Evolutionary conservation across 2,888 invertebrate genomes (phyloP).

Genomic region (Erebia aethiops): DNA sequence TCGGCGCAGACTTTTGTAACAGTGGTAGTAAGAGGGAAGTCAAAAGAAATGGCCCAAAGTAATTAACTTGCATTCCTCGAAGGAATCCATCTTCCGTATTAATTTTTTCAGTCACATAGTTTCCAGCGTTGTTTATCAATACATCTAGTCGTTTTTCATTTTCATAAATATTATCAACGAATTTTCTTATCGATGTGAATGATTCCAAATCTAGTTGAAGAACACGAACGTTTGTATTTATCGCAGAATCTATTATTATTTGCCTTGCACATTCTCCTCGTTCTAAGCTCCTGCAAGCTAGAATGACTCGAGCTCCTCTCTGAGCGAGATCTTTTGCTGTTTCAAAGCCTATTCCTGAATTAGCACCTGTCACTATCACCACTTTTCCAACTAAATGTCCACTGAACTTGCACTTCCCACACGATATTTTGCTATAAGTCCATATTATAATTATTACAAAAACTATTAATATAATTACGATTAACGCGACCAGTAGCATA

Average conservation of each 20-base stretch:
- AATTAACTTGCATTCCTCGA: slow-evolving; percentile 80
- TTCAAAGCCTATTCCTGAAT: slow-evolving; percentile 90
- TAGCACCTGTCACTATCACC: slow-evolving; percentile 91
- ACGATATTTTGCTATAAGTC: slow-evolving; percentile 34
- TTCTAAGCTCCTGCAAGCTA: slow-evolving; percentile 89
- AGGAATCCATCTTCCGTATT: slow-evolving; percentile 84
- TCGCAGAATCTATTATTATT: slow-evolving; percentile 46
- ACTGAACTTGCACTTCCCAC: slow-evolving; percentile 41
- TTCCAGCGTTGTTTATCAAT: slow-evolving; percentile 84
- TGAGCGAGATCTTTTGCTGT: slow-evolving; percentile 86
- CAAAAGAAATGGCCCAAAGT: slow-evolving; percentile 86
- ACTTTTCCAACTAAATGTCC: slow-evolving; percentile 85
- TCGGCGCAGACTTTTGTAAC: slow-evolving; percentile 50
- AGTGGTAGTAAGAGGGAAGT: slow-evolving; percentile 82
- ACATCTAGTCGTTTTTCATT: slow-evolving; percentile 77
- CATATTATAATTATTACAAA: slow-evolving; percentile 22
- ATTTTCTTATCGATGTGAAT: slow-evolving; percentile 77
- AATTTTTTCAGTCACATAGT: slow-evolving; percentile 56
- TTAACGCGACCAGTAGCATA: slow-evolving; percentile 4
- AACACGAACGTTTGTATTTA: slow-evolving; percentile 53
- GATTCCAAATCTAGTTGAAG: slow-evolving; percentile 75
- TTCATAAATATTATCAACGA: slow-evolving; percentile 79
- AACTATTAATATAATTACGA: slow-evolving; percentile 18
- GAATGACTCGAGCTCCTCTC: slow-evolving; percentile 88
- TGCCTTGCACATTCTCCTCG: slow-evolving; percentile 80